Evolutionary conservation across 2,113 vertebrate genomes (phyloP).

Genomic region (Sardina pilchardus): DNA sequence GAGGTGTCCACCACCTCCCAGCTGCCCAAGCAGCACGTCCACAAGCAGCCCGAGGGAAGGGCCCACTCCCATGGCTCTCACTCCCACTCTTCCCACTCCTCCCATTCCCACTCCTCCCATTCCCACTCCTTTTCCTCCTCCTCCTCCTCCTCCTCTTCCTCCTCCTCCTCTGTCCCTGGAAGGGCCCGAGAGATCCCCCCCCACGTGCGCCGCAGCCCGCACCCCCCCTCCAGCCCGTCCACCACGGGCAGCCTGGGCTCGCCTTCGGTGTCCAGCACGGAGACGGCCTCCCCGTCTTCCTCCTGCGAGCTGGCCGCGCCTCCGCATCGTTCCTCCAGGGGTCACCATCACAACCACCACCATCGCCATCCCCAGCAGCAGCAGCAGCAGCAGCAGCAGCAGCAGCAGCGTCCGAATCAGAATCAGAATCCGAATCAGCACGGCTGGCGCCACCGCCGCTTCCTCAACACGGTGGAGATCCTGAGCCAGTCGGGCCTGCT

Average conservation of each 20-base stretch:
- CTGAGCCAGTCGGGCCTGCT: constrained; percentile 68
- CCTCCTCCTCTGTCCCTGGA: constrained; percentile 33
- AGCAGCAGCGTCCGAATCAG: background rate
- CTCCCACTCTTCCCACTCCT: background rate
- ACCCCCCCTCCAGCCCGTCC: constrained; percentile 33
- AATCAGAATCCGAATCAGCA: constrained; percentile 19
- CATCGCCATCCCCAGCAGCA: background rate
- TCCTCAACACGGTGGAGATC: constrained; percentile 69
- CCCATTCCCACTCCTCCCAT: background rate
- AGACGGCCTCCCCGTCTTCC: constrained; percentile 35
- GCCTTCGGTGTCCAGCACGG: constrained; percentile 40
- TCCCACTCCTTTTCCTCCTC: background rate
- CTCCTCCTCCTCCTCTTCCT: background rate
- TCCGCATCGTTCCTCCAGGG: constrained; percentile 34
- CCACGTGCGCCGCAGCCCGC: constrained; percentile 23
- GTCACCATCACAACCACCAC: background rate
- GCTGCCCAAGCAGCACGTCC: constrained; percentile 38
- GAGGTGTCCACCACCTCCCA: constrained; percentile 36
- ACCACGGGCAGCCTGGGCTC: constrained; percentile 39
- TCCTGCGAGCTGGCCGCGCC: constrained; percentile 10
- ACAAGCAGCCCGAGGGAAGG: constrained; percentile 46
- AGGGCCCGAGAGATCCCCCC: background rate
- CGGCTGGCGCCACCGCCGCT: constrained; percentile 54
- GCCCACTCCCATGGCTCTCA: background rate
- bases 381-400: background rate